Conservation (phyloP, 1,140 invertebrate genomes). For the Drosophila mauritiana region DNA sequence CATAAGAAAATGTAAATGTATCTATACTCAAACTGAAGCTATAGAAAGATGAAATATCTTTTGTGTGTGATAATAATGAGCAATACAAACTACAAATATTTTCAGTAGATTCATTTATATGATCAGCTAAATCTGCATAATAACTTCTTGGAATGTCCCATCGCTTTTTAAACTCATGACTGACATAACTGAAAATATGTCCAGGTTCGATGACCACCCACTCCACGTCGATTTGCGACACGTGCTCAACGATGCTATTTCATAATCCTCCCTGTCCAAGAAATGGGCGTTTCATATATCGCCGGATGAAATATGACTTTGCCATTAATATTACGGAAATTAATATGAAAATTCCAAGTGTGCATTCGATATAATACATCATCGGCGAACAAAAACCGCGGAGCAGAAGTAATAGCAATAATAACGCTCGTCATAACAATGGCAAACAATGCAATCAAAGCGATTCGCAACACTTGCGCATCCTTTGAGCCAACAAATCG, state of each 20-base stretch:
- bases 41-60: too few species aligned
- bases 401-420: conserved; percentile 41
- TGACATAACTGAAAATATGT: neutral
- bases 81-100: too few species aligned
- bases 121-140: too few species aligned
- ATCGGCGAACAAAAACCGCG: conserved; percentile 49
- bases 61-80: too few species aligned
- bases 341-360: conserved; percentile 83
- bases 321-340: conserved; percentile 78
- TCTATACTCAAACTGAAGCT: too few species aligned
- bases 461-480: conserved; percentile 81
- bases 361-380: conserved; percentile 76
- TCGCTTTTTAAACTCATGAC: too few species aligned
- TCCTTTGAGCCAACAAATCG: conserved; percentile 52
- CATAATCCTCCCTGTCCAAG: conserved; percentile 1
- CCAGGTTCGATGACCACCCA: conserved; percentile 1
- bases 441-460: conserved; percentile 79
- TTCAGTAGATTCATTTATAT: too few species aligned
- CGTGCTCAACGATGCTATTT: conserved; percentile 19
- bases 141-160: too few species aligned
- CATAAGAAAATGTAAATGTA: too few species aligned
- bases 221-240: conserved; percentile 1
- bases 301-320: conserved; percentile 65
- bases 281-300: conserved; percentile 39
- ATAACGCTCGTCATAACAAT: conserved; percentile 72